Percentiles rank a stretch among this genome's conserved stretches.
Conservation (phyloP, 2,113 vertebrate genomes). For the Desmodus rotundus region DNA sequence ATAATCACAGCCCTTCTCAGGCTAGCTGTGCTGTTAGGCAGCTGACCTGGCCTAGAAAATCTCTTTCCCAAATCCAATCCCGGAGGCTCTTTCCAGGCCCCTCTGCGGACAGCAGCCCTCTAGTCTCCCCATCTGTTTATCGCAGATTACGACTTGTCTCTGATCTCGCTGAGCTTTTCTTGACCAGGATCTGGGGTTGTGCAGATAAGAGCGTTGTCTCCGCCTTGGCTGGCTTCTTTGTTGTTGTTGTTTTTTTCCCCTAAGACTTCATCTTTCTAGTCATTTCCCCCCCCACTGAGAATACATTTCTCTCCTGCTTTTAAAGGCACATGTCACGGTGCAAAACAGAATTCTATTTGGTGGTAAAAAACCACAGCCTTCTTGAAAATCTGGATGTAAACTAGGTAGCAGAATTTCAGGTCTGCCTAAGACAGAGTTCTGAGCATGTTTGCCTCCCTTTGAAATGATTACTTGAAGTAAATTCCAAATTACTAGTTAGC, state of each 20-base stretch:
- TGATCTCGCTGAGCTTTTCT: constrained; percentile 47
- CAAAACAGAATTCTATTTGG: constrained; percentile 28
- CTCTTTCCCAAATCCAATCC: neutral
- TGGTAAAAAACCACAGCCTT: neutral
- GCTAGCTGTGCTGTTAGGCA: neutral
- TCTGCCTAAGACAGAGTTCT: neutral
- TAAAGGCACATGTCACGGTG: constrained; percentile 36
- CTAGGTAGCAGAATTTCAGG: neutral
- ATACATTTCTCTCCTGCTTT: neutral
- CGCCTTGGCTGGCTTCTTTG: constrained; percentile 32
- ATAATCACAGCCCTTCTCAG: neutral
- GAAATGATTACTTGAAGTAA: neutral
- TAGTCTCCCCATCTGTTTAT: neutral
- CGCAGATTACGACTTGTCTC: constrained; percentile 41
- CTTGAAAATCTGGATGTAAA: constrained; percentile 1
- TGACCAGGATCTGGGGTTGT: constrained; percentile 51
- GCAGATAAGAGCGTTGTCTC: constrained; percentile 33
- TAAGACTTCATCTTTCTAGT: constrained; percentile 36
- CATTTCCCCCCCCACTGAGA: neutral
- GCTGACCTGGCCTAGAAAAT: constrained; percentile 42
- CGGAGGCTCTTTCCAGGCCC: neutral
- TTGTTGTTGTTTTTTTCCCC: neutral
- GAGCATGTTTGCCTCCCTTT: neutral
- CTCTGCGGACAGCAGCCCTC: neutral
- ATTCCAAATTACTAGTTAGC: neutral